phyloP scores from a whole-genome alignment of 2,888 invertebrate genomes.

The Tenthredo scrophulariae region DNA sequence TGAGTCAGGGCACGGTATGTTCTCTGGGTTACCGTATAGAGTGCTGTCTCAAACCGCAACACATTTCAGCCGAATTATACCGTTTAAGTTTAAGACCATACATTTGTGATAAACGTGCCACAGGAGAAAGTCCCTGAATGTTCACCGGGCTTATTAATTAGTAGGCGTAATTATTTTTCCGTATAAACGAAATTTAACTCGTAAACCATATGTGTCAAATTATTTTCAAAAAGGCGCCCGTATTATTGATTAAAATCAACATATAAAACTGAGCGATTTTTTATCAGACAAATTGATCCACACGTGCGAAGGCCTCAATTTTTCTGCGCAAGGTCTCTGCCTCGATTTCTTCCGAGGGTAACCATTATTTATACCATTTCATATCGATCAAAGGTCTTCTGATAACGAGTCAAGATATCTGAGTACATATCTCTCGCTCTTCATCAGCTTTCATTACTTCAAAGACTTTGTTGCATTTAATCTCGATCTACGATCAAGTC shows the following conservation, averaged over 20 bases:
- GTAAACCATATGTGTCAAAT: neutral
- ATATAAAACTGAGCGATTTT: neutral
- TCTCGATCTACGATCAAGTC: neutral
- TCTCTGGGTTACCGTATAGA: constrained; percentile 27
- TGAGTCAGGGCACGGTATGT: constrained; percentile 21
- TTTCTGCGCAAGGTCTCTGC: neutral
- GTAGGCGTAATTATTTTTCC: neutral
- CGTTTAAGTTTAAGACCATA: constrained; percentile 21
- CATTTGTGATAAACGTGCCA: constrained; percentile 6
- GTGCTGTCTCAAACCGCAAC: constrained; percentile 32
- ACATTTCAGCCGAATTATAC: constrained; percentile 21
- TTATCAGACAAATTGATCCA: neutral
- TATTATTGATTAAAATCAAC: neutral
- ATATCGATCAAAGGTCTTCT: neutral
- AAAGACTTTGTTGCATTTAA: neutral
- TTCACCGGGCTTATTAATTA: constrained; percentile 48
- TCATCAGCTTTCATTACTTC: neutral
- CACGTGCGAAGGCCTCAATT: neutral
- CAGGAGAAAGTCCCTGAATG: constrained; percentile 44
- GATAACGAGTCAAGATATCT: neutral
- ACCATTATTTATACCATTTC: neutral
- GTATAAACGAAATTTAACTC: neutral
- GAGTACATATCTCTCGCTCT: neutral
- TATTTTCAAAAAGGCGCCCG: neutral
- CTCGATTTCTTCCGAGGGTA: neutral